A percentile compares a stretch with the other conserved stretches of the same genome.
These are phyloP conservation scores for Xestia ashworthii DNA, from an alignment of 2,888 invertebrate genomes.

Conservation along the genomic window DNA sequence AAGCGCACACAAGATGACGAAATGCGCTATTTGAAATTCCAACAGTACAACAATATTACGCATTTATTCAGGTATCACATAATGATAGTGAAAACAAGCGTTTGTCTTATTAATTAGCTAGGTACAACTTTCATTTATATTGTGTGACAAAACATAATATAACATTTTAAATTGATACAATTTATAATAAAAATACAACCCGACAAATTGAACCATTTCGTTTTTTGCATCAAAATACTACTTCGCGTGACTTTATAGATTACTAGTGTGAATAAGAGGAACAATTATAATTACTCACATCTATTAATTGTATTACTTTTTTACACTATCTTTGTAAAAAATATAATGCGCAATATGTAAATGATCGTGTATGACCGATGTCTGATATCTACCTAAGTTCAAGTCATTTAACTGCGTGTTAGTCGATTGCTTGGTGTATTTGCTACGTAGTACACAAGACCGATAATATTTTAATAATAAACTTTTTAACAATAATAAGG, in stretches of 20 bases:
- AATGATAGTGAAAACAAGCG: not conserved
- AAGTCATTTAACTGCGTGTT: constrained; percentile 62
- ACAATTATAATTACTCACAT: constrained; percentile 38
- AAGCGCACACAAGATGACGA: not conserved
- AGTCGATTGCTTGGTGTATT: constrained; percentile 45
- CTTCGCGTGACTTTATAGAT: constrained; percentile 50
- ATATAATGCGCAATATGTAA: constrained; percentile 48
- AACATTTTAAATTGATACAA: not conserved
- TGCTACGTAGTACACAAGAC: constrained; percentile 13
- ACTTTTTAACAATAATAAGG: constrained; percentile 35
- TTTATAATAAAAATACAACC: not conserved
- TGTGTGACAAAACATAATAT: constrained; percentile 11
- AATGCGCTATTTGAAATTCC: not conserved
- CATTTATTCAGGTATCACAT: not conserved
- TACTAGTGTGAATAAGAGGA: constrained; percentile 26
- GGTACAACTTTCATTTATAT: constrained; percentile 1
- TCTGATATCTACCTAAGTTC: constrained; percentile 63
- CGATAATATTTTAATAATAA: constrained; percentile 37
- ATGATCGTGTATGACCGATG: constrained; percentile 48
- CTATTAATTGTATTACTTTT: constrained; percentile 35
- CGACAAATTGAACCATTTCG: constrained; percentile 18
- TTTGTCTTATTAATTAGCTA: not conserved
- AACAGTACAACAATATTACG: not conserved
- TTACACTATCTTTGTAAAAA: constrained; percentile 54
- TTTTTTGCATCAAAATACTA: constrained; percentile 18